Conservation (phyloP, 2,888 invertebrate species). For the Augiades crinisus region DNA sequence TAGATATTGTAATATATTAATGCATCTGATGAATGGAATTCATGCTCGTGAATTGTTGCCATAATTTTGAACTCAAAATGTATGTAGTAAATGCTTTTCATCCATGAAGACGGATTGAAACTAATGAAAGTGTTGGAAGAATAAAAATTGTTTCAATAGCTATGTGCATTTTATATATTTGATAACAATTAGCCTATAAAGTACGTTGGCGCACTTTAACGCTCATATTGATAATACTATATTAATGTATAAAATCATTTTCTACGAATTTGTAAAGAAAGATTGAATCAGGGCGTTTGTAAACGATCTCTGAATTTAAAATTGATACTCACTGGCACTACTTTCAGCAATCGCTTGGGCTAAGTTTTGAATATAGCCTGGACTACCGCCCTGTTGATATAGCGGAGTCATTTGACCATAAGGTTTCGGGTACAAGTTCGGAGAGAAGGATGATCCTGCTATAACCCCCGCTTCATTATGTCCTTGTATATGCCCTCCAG, state of each 20-base stretch:
- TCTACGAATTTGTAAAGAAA: too few species aligned
- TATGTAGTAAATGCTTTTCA: neutral
- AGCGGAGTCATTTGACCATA: slow-evolving; percentile 16
- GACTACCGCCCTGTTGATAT: slow-evolving; percentile 22
- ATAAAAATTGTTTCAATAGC: too few species aligned
- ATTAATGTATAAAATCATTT: too few species aligned
- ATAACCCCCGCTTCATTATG: slow-evolving; percentile 27
- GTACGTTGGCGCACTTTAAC: too few species aligned
- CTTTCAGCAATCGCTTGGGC: slow-evolving; percentile 26
- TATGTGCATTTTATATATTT: too few species aligned
- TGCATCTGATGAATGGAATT: slow-evolving; percentile 1
- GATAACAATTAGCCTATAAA: too few species aligned
- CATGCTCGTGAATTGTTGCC: neutral
- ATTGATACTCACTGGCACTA: slow-evolving; percentile 16
- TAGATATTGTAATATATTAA: slow-evolving; percentile 7
- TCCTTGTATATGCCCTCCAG: slow-evolving; percentile 24
- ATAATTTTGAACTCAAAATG: neutral
- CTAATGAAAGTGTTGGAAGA: too few species aligned
- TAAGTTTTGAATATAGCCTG: slow-evolving; percentile 16
- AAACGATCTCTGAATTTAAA: too few species aligned
- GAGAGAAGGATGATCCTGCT: slow-evolving; percentile 34
- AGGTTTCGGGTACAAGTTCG: slow-evolving; percentile 33
- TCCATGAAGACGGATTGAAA: neutral
- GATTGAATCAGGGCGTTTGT: too few species aligned
- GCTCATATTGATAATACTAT: too few species aligned